Evolutionary conservation across 2,888 invertebrate species (phyloP).

Genomic region (Itoplectis maculator): DNA sequence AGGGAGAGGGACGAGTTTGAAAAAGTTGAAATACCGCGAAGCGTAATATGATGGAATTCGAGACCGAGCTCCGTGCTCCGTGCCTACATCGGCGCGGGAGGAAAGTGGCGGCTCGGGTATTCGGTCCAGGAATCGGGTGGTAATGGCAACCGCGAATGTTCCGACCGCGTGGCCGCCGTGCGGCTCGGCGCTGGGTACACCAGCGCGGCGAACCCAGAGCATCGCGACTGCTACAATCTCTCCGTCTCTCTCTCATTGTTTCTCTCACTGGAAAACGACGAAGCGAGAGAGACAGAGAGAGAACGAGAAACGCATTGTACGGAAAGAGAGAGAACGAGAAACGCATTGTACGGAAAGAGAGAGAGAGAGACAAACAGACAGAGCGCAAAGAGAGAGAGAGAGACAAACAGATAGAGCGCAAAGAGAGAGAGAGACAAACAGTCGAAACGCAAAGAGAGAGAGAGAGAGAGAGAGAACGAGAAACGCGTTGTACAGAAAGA

Average conservation of each 20-base stretch:
- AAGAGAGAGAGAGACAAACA: too few species aligned
- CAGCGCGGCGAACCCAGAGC: conserved; percentile 12
- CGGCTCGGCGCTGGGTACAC: conserved; percentile 18
- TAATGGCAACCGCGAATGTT: conserved; percentile 38
- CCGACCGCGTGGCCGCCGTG: conserved; percentile 41
- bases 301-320: too few species aligned
- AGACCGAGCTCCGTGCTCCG: neutral
- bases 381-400: too few species aligned
- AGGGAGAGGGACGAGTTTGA: too few species aligned
- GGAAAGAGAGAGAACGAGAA: too few species aligned
- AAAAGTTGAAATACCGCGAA: neutral
- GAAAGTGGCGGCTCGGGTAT: conserved; percentile 27
- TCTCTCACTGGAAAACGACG: too few species aligned
- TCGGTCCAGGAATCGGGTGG: neutral
- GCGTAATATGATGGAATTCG: neutral
- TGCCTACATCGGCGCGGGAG: neutral
- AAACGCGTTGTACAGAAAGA: neutral
- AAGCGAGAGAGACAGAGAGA: too few species aligned
- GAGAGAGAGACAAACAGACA: too few species aligned
- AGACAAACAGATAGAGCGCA: neutral
- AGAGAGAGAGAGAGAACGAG: conserved; percentile 13
- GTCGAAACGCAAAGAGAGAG: too few species aligned
- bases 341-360: neutral
- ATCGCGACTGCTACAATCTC: conserved; percentile 32
- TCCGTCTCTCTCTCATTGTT: neutral